Evolutionary conservation across 2,113 vertebrate genomes (phyloP).

Genomic region (Micromys minutus): DNA sequence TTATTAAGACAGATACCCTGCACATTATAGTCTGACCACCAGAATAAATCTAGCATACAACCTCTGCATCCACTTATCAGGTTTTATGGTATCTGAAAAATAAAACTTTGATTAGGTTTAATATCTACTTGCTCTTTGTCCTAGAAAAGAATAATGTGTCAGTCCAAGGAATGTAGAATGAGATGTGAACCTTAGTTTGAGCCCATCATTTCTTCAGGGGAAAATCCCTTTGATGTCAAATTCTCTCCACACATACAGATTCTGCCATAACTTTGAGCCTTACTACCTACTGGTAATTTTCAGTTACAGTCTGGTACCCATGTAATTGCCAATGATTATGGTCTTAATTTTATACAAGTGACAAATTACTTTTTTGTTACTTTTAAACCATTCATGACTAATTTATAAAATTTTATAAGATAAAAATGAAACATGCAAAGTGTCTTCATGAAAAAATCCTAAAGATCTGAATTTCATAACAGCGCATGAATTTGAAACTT

Average conservation of each 20-base stretch:
- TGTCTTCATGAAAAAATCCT: not conserved
- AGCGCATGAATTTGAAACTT: constrained; percentile 34
- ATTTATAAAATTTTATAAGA: not conserved
- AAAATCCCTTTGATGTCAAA: not conserved
- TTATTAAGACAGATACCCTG: too few relatives aligned
- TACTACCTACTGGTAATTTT: not conserved
- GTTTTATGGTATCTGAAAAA: not conserved
- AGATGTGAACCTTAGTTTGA: not conserved
- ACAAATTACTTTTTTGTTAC: constrained; percentile 1
- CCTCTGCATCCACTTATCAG: not conserved
- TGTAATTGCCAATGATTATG: not conserved
- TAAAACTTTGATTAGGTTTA: not conserved
- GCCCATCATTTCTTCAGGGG: not conserved
- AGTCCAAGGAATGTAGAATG: not conserved
- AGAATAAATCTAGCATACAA: not conserved
- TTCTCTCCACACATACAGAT: not conserved
- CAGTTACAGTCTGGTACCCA: not conserved
- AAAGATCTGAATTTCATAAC: constrained; percentile 38
- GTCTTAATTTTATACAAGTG: not conserved
- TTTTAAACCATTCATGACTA: not conserved
- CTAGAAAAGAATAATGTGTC: not conserved
- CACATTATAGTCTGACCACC: not conserved
- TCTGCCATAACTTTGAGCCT: not conserved
- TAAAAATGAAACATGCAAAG: not conserved
- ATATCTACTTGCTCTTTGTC: not conserved